These are phyloP conservation scores for Heliconius sara DNA, from an alignment of 2,888 invertebrate species.

Conservation along the genomic window DNA sequence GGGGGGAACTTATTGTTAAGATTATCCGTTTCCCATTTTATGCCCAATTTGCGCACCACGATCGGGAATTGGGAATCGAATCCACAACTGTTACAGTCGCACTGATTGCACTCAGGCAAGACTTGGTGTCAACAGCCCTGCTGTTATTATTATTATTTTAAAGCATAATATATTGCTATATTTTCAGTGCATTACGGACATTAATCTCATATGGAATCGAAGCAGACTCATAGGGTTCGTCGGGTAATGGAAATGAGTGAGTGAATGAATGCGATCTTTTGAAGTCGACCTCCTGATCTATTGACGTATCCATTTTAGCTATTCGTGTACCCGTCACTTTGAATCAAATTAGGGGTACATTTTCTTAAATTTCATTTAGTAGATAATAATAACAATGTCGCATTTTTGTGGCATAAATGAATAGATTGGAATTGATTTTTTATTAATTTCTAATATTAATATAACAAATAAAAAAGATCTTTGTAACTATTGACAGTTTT, in stretches of 20 bases:
- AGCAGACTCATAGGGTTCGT: slow-evolving; percentile 46
- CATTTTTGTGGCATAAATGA: not conserved
- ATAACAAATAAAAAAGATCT: too few relatives aligned
- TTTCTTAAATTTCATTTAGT: not conserved
- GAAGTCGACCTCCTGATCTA: slow-evolving; percentile 39
- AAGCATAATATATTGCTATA: slow-evolving; percentile 33
- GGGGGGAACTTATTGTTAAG: too few relatives aligned
- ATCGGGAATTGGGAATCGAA: too few relatives aligned
- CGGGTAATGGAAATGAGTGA: slow-evolving; percentile 48
- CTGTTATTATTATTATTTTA: too few relatives aligned
- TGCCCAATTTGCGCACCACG: too few relatives aligned
- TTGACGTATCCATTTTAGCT: slow-evolving; percentile 39
- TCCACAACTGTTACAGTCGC: too few relatives aligned
- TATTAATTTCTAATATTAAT: too few relatives aligned
- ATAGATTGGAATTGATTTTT: too few relatives aligned
- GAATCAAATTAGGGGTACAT: slow-evolving; percentile 24
- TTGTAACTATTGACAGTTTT: too few relatives aligned
- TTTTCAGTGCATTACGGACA: slow-evolving; percentile 8
- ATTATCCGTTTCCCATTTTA: too few relatives aligned
- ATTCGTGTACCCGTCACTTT: slow-evolving; percentile 35
- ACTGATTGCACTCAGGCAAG: too few relatives aligned
- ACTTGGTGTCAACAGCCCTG: too few relatives aligned
- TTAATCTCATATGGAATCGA: slow-evolving; percentile 61
- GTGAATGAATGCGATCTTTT: slow-evolving; percentile 45
- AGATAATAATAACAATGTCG: not conserved